phyloP scores from a whole-genome alignment of 2,113 vertebrate species.

The Passer domesticus region DNA sequence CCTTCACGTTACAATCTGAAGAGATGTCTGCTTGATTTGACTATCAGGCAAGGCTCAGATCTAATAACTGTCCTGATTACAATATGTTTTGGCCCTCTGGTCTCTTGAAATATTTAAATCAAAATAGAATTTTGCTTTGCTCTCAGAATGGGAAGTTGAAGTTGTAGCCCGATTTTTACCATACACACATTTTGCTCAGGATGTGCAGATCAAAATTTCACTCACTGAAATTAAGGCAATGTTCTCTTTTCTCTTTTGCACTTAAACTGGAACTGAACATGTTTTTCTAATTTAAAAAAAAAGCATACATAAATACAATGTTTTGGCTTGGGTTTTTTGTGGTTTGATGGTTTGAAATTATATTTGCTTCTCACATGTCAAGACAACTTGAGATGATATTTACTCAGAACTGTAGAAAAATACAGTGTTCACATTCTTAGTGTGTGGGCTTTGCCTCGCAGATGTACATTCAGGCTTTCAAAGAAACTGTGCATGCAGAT shows the following conservation, averaged over 20 bases:
- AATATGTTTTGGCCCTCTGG: neutral
- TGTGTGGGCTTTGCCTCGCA: neutral
- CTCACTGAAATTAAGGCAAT: neutral
- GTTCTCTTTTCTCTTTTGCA: neutral
- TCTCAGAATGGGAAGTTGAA: neutral
- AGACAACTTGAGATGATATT: neutral
- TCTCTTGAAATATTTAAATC: neutral
- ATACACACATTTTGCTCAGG: accelerated
- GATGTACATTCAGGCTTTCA: neutral
- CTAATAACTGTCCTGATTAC: neutral
- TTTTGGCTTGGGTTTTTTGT: neutral
- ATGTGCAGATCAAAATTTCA: neutral
- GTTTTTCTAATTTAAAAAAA: neutral
- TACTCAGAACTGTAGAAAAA: neutral
- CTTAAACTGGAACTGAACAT: neutral
- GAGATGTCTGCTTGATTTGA: neutral
- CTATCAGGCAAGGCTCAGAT: neutral
- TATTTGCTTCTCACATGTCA: neutral
- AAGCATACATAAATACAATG: neutral
- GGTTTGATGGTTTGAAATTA: neutral
- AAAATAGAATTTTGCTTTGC: neutral
- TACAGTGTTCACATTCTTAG: neutral
- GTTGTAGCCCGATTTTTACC: neutral
- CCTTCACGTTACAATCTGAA: neutral
- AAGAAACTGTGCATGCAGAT: neutral